A percentile compares a stretch with the other conserved stretches of the same genome.
Evolutionary conservation across 2,113 vertebrate genomes (phyloP).

Genomic region (Leucopsar rothschildi): DNA sequence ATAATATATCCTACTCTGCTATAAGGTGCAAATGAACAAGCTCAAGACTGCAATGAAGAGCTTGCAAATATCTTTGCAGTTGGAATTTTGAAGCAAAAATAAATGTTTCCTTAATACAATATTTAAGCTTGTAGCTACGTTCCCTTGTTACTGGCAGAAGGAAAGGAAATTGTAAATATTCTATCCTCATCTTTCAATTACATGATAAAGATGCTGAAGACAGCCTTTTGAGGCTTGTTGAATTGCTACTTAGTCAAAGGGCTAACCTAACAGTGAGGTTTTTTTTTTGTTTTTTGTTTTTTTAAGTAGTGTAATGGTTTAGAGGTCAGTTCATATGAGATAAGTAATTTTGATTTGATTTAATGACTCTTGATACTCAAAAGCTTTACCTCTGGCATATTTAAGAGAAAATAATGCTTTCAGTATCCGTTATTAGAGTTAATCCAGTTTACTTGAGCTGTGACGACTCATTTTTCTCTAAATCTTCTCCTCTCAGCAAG

Average conservation of each 20-base stretch:
- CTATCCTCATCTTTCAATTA: neutral
- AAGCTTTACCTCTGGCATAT: neutral
- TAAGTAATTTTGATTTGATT: neutral
- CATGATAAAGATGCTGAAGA: neutral
- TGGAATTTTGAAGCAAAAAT: neutral
- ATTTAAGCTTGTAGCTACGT: neutral
- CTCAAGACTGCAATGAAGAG: neutral
- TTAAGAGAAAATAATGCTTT: neutral
- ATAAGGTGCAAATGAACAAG: neutral
- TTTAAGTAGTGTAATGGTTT: neutral
- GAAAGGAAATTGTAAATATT: neutral
- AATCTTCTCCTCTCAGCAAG: neutral
- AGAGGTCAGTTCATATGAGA: neutral
- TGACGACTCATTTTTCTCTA: neutral
- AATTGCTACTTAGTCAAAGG: neutral
- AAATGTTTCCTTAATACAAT: neutral
- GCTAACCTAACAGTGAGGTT: neutral
- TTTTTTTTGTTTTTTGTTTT: neutral
- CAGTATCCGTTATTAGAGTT: neutral
- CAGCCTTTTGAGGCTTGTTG: neutral
- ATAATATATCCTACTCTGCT: neutral
- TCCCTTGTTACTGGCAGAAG: neutral
- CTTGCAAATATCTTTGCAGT: neutral
- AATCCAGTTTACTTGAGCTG: neutral
- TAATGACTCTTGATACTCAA: neutral